Base-by-base conservation (phyloP, 2,888 invertebrate species). In the Chrysolina haemoptera region DNA sequence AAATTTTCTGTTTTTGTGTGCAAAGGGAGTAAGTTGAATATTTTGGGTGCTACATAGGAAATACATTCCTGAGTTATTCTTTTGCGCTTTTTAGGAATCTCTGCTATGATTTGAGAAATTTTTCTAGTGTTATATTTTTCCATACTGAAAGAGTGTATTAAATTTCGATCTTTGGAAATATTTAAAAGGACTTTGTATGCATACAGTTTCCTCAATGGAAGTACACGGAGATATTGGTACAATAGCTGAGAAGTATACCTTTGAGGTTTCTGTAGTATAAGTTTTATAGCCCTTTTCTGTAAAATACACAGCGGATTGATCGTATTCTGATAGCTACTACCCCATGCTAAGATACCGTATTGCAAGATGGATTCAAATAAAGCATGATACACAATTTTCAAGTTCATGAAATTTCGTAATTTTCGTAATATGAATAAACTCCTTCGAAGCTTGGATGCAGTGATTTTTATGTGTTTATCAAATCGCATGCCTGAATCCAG, bases 1-100 rank as follows among this genome's bases (percentile, higher is more conserved):
- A 59, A 59, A 59, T 59, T 59, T 16, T 59, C 14, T 59, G 59
- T 18, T 59, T 59, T 18, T 8, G 18, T 59, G 4, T 59, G 59
- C 3, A 59, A 27, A 59, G 59, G 59, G 27, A 59, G 59, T 22
- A 59, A 59, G 59, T 59, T 18, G 22, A 59, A 59, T 59, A 59
- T 59, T 59, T 59, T 59, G 59, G 20, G 20, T 59, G 59, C 59
- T 18, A 22, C 16, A 53, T 53, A 59, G 59, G 59, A 59, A 59
- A 59, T 20, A 59, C 18, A 59, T 59, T 59, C 9, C 59, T 59
- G 59, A 59, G 59, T 22, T 22, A 59, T 16, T 59, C 18, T 59
- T 59, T 20, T 59, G 59, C 59, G 18, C 59, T 59, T 59, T 20
- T 59, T 18, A 59, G 59, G 59, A 59, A 59, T 59, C 59, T 59